Evolutionary conservation across 1,140 invertebrate species (phyloP).

Genomic region (Bombus difficillimus): DNA sequence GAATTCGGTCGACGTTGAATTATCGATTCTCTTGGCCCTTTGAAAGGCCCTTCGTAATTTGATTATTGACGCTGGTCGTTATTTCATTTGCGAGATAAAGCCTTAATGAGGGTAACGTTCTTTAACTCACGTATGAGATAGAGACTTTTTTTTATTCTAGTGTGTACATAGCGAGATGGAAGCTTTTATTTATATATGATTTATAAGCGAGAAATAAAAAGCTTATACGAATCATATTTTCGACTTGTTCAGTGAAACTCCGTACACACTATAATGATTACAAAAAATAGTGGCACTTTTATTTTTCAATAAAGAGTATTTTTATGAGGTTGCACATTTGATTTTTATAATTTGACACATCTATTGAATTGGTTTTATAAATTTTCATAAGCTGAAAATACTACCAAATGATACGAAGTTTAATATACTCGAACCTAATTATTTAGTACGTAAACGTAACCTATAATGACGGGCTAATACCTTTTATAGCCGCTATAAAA

Average conservation of each 20-base stretch:
- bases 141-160: constrained; percentile 45
- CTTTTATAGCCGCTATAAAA: too few species aligned
- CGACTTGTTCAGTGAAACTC: background rate
- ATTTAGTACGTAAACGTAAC: too few species aligned
- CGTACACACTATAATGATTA: background rate
- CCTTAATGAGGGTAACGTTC: background rate
- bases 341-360: background rate
- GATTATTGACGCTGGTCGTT: constrained; percentile 32
- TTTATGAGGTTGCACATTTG: too few species aligned
- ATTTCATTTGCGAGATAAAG: background rate
- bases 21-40: background rate
- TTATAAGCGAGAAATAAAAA: constrained; percentile 53
- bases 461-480: too few species aligned
- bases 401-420: too few species aligned
- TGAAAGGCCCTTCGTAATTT: constrained; percentile 11
- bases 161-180: constrained; percentile 44
- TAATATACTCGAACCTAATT: too few species aligned
- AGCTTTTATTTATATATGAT: constrained; percentile 59
- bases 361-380: too few species aligned
- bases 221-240: background rate
- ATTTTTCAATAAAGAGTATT: background rate
- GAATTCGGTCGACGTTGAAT: background rate
- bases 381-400: too few species aligned
- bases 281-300: background rate
- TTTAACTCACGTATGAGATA: constrained; percentile 3